phyloP scores from a whole-genome alignment of 2,888 invertebrate genomes.

The Polymixis flavicincta region DNA sequence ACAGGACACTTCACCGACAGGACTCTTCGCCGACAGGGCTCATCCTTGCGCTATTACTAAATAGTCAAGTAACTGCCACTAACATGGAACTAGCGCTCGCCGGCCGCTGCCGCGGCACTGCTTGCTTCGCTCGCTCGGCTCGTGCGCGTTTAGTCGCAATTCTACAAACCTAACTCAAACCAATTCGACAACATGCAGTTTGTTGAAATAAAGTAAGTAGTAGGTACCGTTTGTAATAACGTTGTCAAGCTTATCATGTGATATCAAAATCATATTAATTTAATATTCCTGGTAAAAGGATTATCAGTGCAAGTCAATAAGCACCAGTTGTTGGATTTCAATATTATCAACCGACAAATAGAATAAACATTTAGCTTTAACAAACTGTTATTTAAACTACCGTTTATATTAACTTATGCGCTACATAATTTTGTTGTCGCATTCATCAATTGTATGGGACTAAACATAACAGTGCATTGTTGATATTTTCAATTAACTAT shows the following conservation, averaged over 20 bases:
- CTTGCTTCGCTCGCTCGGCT: no score
- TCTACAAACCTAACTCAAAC: no score
- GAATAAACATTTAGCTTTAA: constrained; percentile 11
- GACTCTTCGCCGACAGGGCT: no score
- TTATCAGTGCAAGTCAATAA: constrained; percentile 37
- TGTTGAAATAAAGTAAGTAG: neutral
- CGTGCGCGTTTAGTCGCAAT: no score
- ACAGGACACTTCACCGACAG: no score
- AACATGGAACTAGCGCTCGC: no score
- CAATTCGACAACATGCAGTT: neutral
- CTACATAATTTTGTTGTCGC: constrained; percentile 12
- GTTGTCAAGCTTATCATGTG: neutral
- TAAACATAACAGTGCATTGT: constrained; percentile 25
- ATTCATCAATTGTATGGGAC: constrained; percentile 41
- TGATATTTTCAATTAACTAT: constrained; percentile 39
- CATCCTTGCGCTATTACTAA: no score
- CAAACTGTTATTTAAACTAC: constrained; percentile 19
- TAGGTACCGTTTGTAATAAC: neutral
- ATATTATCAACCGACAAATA: constrained; percentile 19
- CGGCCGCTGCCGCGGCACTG: no score
- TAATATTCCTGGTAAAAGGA: constrained; percentile 18
- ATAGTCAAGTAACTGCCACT: no score
- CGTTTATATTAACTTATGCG: constrained; percentile 3
- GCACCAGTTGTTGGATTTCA: constrained; percentile 3
- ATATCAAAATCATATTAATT: constrained; percentile 25